Percentiles rank a stretch among this genome's conserved stretches.
phyloP scores from a whole-genome alignment of 2,113 vertebrate genomes.

The Petrocephalus microphthalmus region DNA sequence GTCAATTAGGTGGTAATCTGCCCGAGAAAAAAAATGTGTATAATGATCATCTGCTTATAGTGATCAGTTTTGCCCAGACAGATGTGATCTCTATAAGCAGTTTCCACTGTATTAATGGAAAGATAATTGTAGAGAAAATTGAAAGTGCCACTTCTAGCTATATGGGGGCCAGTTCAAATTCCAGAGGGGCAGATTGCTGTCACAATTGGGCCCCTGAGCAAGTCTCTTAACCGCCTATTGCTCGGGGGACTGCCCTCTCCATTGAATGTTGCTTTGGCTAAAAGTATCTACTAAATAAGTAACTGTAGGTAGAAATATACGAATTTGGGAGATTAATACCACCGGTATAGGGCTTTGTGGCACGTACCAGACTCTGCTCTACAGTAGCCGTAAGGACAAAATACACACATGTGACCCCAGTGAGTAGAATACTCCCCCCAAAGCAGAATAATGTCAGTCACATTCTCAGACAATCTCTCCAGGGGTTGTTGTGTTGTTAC shows the following conservation, averaged over 20 bases:
- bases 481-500: not conserved
- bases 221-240: not conserved
- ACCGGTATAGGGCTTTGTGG: not conserved
- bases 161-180: not conserved
- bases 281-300: not conserved
- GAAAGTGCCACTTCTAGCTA: too few relatives aligned
- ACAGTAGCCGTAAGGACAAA: not conserved
- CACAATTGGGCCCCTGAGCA: not conserved
- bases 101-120: not conserved
- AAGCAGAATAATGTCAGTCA: not conserved
- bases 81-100: too few relatives aligned
- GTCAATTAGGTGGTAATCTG: too few relatives aligned
- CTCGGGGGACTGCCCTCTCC: not conserved
- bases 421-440: not conserved
- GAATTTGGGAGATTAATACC: not conserved
- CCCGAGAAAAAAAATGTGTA: too few relatives aligned
- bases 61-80: too few relatives aligned
- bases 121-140: not conserved
- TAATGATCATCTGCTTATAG: too few relatives aligned
- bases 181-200: not conserved
- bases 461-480: not conserved
- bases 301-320: not conserved
- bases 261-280: not conserved
- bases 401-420: not conserved
- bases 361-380: not conserved